phyloP scores from a whole-genome alignment of 1,140 invertebrate species.

The Dryas iulia region DNA sequence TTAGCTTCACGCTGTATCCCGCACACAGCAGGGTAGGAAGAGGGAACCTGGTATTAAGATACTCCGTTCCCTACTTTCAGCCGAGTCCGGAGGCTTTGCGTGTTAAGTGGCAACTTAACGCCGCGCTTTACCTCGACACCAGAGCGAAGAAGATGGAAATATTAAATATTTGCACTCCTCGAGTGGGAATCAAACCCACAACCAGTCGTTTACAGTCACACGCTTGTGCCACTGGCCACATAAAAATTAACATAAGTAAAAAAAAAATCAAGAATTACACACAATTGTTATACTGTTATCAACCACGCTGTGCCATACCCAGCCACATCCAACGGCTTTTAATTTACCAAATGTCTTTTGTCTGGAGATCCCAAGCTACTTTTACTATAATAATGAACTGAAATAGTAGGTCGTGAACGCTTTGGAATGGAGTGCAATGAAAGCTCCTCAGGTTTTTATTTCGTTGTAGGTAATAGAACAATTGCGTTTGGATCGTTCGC shows the following conservation, averaged over 20 bases:
- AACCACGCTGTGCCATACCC: slow-evolving; percentile 18
- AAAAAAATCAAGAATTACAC: not conserved
- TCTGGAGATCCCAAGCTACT: slow-evolving; percentile 31
- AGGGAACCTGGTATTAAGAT: too few species aligned
- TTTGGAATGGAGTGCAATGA: slow-evolving; percentile 43
- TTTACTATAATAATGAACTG: slow-evolving; percentile 20
- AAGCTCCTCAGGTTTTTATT: slow-evolving; percentile 37
- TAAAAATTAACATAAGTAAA: not conserved
- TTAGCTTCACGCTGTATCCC: too few species aligned
- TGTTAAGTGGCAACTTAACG: too few species aligned
- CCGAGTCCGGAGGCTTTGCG: too few species aligned
- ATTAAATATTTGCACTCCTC: too few species aligned
- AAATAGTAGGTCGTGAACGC: slow-evolving; percentile 40
- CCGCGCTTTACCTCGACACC: too few species aligned
- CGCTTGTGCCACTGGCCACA: too few species aligned
- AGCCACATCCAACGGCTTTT: slow-evolving; percentile 28
- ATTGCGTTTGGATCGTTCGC: slow-evolving; percentile 35
- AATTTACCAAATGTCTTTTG: slow-evolving; percentile 43
- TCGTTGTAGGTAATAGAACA: slow-evolving; percentile 40
- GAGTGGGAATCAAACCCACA: too few species aligned
- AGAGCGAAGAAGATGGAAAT: too few species aligned
- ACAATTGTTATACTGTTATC: slow-evolving; percentile 1
- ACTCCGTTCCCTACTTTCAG: too few species aligned
- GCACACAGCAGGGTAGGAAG: too few species aligned
- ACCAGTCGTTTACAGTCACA: too few species aligned